Conservation (phyloP, 1,140 invertebrate species). For the Bombus superbus region DNA sequence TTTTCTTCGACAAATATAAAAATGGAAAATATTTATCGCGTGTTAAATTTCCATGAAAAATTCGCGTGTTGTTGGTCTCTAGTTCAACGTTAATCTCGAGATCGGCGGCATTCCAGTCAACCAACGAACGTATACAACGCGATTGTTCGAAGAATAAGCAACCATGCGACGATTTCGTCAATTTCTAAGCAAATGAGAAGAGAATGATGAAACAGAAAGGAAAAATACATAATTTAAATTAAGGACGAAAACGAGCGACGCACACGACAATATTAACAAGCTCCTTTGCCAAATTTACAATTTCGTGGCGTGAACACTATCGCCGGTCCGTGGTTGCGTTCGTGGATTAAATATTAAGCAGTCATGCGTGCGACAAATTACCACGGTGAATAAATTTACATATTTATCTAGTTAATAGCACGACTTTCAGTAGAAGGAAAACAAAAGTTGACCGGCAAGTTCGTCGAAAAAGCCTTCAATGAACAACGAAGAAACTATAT, state of each 20-base stretch:
- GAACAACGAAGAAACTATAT: neutral
- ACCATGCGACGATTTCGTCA: neutral
- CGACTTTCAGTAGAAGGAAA: conserved; percentile 43
- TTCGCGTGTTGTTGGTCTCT: neutral
- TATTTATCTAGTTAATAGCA: conserved; percentile 60
- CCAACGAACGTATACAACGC: neutral
- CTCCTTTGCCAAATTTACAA: conserved; percentile 25
- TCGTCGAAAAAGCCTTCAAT: neutral
- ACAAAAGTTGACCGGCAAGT: conserved; percentile 13
- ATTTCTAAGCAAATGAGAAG: neutral
- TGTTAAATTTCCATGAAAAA: neutral
- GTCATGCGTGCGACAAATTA: conserved; percentile 51
- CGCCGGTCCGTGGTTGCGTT: conserved; percentile 3
- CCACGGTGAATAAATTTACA: conserved; percentile 59
- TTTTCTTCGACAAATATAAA: too few species aligned
- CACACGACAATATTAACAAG: conserved; percentile 7
- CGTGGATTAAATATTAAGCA: conserved; percentile 47
- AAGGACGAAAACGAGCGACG: neutral
- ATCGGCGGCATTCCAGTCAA: neutral
- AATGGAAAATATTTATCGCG: neutral
- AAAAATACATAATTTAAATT: neutral
- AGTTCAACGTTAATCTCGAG: neutral
- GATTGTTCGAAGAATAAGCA: neutral
- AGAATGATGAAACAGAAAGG: neutral
- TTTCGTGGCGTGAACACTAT: conserved; percentile 25